phyloP scores from a whole-genome alignment of 2,888 invertebrate species.

The Ormyrus thymus region DNA sequence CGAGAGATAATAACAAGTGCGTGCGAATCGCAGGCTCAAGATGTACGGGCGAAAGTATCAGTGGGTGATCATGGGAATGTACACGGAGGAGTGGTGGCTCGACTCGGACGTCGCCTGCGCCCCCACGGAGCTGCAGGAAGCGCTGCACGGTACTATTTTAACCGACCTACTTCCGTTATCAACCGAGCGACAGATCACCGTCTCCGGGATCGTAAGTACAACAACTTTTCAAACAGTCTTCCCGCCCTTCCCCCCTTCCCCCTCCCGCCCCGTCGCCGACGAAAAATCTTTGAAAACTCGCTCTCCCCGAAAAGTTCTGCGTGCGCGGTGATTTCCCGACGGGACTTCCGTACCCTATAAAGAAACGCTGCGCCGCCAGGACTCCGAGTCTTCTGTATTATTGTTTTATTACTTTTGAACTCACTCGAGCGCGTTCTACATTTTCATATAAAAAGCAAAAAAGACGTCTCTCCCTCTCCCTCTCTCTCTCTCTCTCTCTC shows the following conservation, averaged over 20 bases:
- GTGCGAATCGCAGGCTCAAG: constrained; percentile 78
- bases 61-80: constrained; percentile 95
- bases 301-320: constrained; percentile 3
- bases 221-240: neutral
- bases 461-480: neutral
- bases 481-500: neutral
- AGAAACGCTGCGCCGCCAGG: too few relatives aligned
- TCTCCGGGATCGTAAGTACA: constrained; percentile 89
- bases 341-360: constrained; percentile 8
- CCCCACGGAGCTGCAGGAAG: constrained; percentile 81
- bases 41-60: constrained; percentile 96
- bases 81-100: constrained; percentile 85
- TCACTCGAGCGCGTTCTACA: constrained; percentile 10
- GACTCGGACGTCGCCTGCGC: constrained; percentile 69
- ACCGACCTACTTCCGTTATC: constrained; percentile 92
- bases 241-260: neutral
- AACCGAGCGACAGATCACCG: constrained; percentile 89
- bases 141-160: constrained; percentile 91
- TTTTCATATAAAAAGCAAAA: constrained; percentile 2
- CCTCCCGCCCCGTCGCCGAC: neutral
- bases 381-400: neutral
- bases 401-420: constrained; percentile 33
- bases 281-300: constrained; percentile 27
- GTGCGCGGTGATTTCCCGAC: constrained; percentile 7
- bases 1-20: neutral